These are phyloP conservation scores for Acropora tenuis DNA, from an alignment of 64 coral and sea anemone species.

Conservation along the genomic window DNA sequence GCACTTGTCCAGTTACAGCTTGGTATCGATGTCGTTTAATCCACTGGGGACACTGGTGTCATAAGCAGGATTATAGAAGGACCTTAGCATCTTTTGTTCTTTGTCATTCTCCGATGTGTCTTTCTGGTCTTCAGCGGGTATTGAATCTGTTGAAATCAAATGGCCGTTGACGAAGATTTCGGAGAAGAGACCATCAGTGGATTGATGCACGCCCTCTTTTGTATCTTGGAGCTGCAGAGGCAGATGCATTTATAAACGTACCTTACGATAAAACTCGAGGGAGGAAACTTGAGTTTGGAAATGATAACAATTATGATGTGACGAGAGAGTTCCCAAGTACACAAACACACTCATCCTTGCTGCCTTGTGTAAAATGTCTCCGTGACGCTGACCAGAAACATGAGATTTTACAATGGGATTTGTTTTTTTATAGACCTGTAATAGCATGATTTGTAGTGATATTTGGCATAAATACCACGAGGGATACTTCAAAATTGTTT, in stretches of 20 bases:
- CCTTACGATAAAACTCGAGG: background rate
- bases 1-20: background rate
- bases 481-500: too few relatives aligned
- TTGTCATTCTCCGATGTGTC: background rate
- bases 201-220: background rate
- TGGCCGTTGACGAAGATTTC: background rate
- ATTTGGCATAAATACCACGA: too few relatives aligned
- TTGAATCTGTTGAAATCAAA: background rate
- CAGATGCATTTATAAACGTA: background rate
- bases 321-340: background rate
- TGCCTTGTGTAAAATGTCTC: too few relatives aligned
- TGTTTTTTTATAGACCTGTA: too few relatives aligned
- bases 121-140: background rate
- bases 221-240: background rate
- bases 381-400: too few relatives aligned
- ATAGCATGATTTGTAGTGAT: too few relatives aligned
- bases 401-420: too few relatives aligned
- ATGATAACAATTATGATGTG: background rate
- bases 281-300: too few relatives aligned
- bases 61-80: conserved; percentile 18
- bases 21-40: background rate
- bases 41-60: background rate
- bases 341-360: too few relatives aligned
- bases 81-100: background rate
- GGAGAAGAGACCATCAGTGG: too few relatives aligned